Conservation (phyloP, 2,113 vertebrate species). For the Fukomys damarensis region DNA sequence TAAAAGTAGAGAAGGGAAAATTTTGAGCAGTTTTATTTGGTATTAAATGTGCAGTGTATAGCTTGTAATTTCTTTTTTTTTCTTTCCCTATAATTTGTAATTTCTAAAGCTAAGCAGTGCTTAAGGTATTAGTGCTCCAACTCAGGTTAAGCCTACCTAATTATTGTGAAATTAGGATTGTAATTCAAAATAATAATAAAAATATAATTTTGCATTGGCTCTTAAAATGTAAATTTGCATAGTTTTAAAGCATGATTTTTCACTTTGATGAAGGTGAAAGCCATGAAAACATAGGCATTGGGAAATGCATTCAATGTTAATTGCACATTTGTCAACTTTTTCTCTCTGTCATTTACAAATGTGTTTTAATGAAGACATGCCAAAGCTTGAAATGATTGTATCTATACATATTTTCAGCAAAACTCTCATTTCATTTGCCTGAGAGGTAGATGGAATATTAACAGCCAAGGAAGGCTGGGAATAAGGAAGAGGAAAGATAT, state of each 20-base stretch:
- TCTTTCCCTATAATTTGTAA: not conserved
- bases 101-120: not conserved
- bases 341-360: not conserved
- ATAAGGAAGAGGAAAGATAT: not conserved
- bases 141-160: not conserved
- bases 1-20: not conserved
- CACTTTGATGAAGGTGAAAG: not conserved
- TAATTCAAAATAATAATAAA: slow-evolving; percentile 28
- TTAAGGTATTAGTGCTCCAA: not conserved
- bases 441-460: not conserved
- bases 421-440: not conserved
- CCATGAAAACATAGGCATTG: not conserved
- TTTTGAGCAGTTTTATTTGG: not conserved
- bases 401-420: not conserved
- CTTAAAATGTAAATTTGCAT: not conserved
- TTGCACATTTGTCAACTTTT: not conserved
- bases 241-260: not conserved
- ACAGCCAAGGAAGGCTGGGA: not conserved
- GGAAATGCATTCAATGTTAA: slow-evolving; percentile 34
- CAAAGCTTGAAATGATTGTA: slow-evolving; percentile 44
- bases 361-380: slow-evolving; percentile 37
- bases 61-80: not conserved
- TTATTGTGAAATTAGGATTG: not conserved
- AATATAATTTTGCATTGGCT: not conserved
- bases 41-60: slow-evolving; percentile 14